These are phyloP conservation scores for Euclidia mi DNA, from an alignment of 2,888 invertebrate species.

Conservation along the genomic window DNA sequence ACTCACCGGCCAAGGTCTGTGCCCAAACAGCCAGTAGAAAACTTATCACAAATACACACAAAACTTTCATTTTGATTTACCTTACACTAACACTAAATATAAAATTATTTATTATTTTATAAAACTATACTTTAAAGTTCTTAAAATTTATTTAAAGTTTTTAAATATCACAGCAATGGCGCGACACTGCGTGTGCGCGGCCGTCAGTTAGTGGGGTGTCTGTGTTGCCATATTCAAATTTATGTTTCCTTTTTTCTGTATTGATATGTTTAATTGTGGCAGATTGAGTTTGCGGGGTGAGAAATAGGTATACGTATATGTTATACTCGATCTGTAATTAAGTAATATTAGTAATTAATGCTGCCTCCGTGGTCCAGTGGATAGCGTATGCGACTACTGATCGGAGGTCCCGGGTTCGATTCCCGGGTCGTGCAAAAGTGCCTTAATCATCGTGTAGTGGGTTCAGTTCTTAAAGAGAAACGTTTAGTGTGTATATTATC, in stretches of 20 bases:
- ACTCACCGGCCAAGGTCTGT: constrained; percentile 85
- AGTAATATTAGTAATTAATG: too few relatives aligned
- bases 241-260: constrained; percentile 7
- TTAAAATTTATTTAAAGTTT: constrained; percentile 11
- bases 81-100: constrained; percentile 35
- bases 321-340: too few relatives aligned
- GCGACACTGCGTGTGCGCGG: constrained; percentile 51
- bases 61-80: constrained; percentile 59
- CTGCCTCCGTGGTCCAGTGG: too few relatives aligned
- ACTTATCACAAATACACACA: constrained; percentile 62
- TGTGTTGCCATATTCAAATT: constrained; percentile 36
- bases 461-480: too few relatives aligned
- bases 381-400: too few relatives aligned
- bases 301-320: too few relatives aligned
- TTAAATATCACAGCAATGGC: constrained; percentile 32
- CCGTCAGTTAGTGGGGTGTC: constrained; percentile 40
- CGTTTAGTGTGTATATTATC: too few relatives aligned
- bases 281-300: too few relatives aligned
- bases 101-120: constrained; percentile 7
- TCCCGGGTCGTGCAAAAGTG: too few relatives aligned
- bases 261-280: too few relatives aligned
- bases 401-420: too few relatives aligned
- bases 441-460: too few relatives aligned
- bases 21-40: constrained; percentile 73
- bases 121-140: constrained; percentile 20